A percentile compares a stretch with the other conserved stretches of the same genome.
Conservation (phyloP, 2,113 vertebrate species). For the Megalops atlanticus region DNA sequence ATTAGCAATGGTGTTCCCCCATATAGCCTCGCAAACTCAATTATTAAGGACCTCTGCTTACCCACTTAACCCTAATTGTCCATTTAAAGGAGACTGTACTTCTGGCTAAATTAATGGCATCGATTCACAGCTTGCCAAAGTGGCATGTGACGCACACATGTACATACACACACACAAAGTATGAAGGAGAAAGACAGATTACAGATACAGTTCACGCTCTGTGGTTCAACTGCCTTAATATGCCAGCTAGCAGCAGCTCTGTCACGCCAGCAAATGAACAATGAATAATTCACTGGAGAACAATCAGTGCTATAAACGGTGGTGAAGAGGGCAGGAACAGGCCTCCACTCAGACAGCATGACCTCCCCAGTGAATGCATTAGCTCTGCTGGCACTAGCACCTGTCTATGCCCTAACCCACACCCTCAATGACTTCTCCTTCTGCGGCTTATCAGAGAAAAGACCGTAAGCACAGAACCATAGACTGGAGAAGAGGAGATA, state of each 20-base stretch:
- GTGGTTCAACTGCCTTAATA: not conserved
- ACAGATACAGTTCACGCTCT: not conserved
- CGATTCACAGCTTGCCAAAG: too few species aligned
- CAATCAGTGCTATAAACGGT: not conserved
- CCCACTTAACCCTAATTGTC: not conserved
- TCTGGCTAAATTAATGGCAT: not conserved
- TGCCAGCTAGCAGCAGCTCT: not conserved
- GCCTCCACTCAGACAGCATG: not conserved
- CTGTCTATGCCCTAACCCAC: too few species aligned
- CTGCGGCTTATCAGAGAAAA: not conserved
- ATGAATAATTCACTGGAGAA: not conserved
- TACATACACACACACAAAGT: not conserved
- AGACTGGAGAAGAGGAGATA: too few species aligned
- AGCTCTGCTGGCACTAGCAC: not conserved
- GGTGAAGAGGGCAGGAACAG: not conserved
- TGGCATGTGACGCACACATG: not conserved
- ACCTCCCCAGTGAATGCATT: not conserved
- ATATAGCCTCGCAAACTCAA: not conserved
- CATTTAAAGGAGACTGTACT: not conserved
- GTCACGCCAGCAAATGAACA: constrained; percentile 1
- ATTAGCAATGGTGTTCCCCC: not conserved
- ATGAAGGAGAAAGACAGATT: not conserved
- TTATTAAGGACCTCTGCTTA: not conserved
- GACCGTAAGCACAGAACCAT: not conserved
- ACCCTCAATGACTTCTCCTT: too few species aligned